Percentiles rank a stretch among this genome's conserved stretches.
These are phyloP conservation scores for Mormoops blainvillei DNA, from an alignment of 2,113 vertebrate species.

Conservation along the genomic window DNA sequence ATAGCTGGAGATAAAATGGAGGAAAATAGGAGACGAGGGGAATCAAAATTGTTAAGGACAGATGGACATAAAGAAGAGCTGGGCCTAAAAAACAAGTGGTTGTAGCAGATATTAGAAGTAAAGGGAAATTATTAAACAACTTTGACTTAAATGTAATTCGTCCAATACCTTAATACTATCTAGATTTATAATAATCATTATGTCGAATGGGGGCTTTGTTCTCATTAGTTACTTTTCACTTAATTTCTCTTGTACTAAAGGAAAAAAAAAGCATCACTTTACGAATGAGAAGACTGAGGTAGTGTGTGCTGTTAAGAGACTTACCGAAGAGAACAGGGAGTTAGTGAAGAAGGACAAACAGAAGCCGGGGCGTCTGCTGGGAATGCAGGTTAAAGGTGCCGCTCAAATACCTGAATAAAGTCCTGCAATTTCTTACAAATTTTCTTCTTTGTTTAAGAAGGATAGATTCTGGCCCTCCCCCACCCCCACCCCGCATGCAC, in stretches of 20 bases:
- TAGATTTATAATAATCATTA: background rate
- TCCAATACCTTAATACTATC: background rate
- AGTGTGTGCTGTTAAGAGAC: background rate
- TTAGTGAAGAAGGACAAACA: background rate
- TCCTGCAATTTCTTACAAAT: background rate
- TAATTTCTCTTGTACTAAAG: background rate
- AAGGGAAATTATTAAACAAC: background rate
- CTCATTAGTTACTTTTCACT: background rate
- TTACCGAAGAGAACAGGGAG: background rate
- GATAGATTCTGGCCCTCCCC: fast-evolving
- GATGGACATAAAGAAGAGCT: background rate
- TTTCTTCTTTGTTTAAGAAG: conserved; percentile 3
- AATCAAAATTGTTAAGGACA: background rate
- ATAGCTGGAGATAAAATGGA: background rate
- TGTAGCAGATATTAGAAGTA: background rate
- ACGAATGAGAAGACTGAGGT: background rate
- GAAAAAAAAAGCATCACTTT: background rate
- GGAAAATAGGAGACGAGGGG: background rate
- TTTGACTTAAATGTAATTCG: background rate
- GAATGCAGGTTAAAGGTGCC: background rate
- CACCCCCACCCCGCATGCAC: too few species aligned
- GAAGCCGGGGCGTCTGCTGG: background rate
- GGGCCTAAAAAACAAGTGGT: background rate
- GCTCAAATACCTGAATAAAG: background rate
- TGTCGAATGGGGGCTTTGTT: background rate